Evolutionary conservation across 2,888 invertebrate species (phyloP).

Genomic region (Eutolmus rufibarbis): DNA sequence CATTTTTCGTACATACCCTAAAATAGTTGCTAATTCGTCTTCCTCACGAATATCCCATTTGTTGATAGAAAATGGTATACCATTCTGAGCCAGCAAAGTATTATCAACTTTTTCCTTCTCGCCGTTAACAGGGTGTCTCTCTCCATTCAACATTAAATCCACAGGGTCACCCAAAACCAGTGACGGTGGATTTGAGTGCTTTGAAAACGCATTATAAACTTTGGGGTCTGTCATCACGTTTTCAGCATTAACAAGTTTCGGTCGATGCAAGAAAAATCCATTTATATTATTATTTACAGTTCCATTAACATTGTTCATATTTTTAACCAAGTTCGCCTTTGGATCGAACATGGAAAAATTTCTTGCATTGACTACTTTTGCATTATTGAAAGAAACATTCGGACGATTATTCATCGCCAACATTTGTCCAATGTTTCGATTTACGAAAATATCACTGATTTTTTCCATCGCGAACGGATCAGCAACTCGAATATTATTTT

Average conservation of each 20-base stretch:
- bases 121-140: constrained; percentile 41
- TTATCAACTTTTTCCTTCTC: not conserved
- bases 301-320: constrained; percentile 19
- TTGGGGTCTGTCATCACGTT: constrained; percentile 42
- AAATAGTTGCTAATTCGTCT: constrained; percentile 75
- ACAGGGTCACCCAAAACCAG: not conserved
- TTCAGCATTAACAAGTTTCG: constrained; percentile 44
- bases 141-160: constrained; percentile 38
- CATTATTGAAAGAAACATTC: constrained; percentile 47
- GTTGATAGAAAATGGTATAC: not conserved
- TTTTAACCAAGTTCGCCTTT: constrained; percentile 23
- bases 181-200: constrained; percentile 36
- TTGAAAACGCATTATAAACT: constrained; percentile 50
- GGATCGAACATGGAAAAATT: constrained; percentile 47
- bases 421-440: constrained; percentile 44
- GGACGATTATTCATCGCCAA: not conserved
- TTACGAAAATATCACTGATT: constrained; percentile 50
- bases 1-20: constrained; percentile 68
- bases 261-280: constrained; percentile 50
- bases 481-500: constrained; percentile 2
- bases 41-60: constrained; percentile 54
- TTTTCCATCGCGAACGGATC: constrained; percentile 46
- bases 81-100: not conserved
- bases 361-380: constrained; percentile 24
- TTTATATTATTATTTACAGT: constrained; percentile 42